Evolutionary conservation across 2,113 vertebrate genomes (phyloP).

Genomic region (Cnemophilus loriae): DNA sequence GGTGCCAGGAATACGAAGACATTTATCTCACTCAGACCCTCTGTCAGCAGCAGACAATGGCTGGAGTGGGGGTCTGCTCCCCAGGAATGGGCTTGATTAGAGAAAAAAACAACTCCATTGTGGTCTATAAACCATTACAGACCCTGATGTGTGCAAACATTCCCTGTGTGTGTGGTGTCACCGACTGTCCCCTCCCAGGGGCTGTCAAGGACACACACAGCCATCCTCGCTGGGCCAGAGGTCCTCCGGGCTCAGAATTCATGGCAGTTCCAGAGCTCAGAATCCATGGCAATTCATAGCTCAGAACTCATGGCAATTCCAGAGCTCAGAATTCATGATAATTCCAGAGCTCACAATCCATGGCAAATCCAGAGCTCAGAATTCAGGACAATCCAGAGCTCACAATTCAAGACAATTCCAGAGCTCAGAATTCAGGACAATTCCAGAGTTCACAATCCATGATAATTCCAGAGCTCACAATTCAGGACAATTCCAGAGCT

Average conservation of each 20-base stretch:
- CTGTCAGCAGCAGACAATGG: not conserved
- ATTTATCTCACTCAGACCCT: not conserved
- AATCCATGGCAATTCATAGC: fast-evolving
- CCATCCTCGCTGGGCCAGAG: fast-evolving
- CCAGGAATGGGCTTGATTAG: not conserved
- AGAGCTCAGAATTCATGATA: not conserved
- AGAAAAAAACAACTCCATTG: not conserved
- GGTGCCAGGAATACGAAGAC: not conserved
- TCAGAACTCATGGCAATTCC: fast-evolving
- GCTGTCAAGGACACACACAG: fast-evolving
- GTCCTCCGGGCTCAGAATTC: not conserved
- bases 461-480: not conserved
- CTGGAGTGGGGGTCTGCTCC: not conserved
- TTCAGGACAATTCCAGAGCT: not conserved
- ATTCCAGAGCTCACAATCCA: not conserved
- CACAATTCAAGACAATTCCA: fast-evolving
- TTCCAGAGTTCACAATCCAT: not conserved
- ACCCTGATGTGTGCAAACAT: not conserved
- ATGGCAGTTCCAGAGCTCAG: fast-evolving
- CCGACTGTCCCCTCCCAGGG: not conserved
- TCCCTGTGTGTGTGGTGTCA: not conserved
- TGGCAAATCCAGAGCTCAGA: not conserved
- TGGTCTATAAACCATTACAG: not conserved
- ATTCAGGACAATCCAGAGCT: fast-evolving
- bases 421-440: fast-evolving